Evolutionary conservation across 2,888 invertebrate genomes (phyloP), one percentile per base, ranked within the genome.

Genomic region (Lasioglossum oenotherae): DNA sequence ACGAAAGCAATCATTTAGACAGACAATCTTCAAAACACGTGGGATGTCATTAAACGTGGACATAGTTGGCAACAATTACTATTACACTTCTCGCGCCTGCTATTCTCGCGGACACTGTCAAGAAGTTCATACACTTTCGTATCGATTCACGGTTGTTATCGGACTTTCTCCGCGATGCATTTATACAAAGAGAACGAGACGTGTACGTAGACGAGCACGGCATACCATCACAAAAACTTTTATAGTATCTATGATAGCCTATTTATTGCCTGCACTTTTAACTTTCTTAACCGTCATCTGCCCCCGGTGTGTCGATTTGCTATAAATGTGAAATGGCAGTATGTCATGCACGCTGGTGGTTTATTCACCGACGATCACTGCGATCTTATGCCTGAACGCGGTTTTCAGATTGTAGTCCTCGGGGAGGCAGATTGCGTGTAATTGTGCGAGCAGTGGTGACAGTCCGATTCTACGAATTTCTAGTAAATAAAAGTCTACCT

Each of bases 1-100:
- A 78, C 78, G 76, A 83, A 78, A 46, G 73, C 69, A 72, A 84
- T 81, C 81, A 44, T 81, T 72, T 38, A 49, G 74, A n/a, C n/a
- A 44, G 82, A 67, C 73, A 53, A 76, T 83, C 81, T 67, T 81
- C 16, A 49, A 83, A 81, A 81, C 71, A 19, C 60, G 74, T 74
- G 74, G 74, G 74, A 49, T 10, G 74, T 35, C 35, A 44, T 49
- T 53, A 49, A 49, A 49, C 49, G 74, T 12, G 31, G 23, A 49
- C 46, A 74, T 74, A 35, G 49, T 49, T 35, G 10, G 74, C 14
- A 71, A 49, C 74, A 49, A 74, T 49, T 31, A 35, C 74, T 35
- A 4, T n/a, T 44, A 16, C 16, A 4, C 46, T 46, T 6, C 14
- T 60, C 16, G 64, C 67, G 67, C 35, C 31, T 31, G 16, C 16